Evolutionary conservation across 2,113 vertebrate genomes (phyloP).

Genomic region (Clupea harengus): DNA sequence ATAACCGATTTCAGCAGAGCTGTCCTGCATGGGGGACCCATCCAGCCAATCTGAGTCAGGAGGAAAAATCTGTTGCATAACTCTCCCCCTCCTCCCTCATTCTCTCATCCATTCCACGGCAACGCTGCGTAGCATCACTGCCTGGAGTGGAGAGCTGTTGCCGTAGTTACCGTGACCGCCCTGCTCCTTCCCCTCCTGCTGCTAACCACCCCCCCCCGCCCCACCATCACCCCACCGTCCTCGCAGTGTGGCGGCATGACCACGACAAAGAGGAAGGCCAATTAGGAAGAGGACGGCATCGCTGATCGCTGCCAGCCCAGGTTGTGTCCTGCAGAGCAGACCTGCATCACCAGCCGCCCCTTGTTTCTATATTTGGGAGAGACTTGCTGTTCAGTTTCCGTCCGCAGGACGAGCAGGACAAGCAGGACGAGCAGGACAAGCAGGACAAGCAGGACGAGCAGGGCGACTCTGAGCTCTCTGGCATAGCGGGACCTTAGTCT

Average conservation of each 20-base stretch:
- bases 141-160: background rate
- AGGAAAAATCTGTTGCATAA: slow-evolving; percentile 38
- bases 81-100: background rate
- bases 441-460: too few species aligned
- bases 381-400: background rate
- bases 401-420: too few species aligned
- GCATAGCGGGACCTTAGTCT: too few species aligned
- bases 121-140: background rate
- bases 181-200: background rate
- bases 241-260: background rate
- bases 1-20: too few species aligned
- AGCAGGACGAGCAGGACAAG: too few species aligned
- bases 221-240: slow-evolving; percentile 25
- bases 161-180: background rate
- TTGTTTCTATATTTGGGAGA: background rate
- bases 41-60: too few species aligned
- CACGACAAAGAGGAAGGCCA: slow-evolving; percentile 58
- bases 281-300: slow-evolving; percentile 37
- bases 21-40: too few species aligned
- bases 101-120: background rate
- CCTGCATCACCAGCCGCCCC: background rate
- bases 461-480: too few species aligned
- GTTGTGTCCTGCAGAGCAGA: background rate
- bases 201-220: slow-evolving; percentile 43
- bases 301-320: slow-evolving; percentile 48